Base-by-base conservation (phyloP, 2,797 vertebrate genomes). In the Centroberyx gerrardi region DNA sequence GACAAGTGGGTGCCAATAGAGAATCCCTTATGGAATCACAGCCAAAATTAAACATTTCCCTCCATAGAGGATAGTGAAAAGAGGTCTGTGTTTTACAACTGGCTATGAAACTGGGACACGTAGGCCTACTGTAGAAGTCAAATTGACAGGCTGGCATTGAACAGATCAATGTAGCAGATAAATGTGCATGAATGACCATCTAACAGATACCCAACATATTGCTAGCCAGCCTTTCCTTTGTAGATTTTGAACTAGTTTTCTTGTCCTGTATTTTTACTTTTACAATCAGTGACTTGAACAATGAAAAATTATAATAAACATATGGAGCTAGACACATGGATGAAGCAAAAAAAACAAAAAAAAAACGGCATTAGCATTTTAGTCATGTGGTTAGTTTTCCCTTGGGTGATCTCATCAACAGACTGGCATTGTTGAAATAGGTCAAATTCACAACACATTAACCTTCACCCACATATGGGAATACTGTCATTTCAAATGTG, bases 31-130 rank as follows among this genome's bases (percentile, higher is more conserved):
- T 79, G 76, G 79, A 89, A 82, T 82, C 66, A 86, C 65, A 76
- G 66, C 65, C 78, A 15, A 73, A 88, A 90, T 94, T 88, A 90
- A 87, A 90, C 81, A 76, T 85, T 76, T 76, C 70, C 80, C 68
- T 81, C 93, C 73, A 68, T 4, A 44, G 90, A 88, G 85, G 72
- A 69, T 54, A 28, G 65, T 61, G 67, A 89, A 94, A 90, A 74
- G 85, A 91, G 86, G 88, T 75, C 83, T 84, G 63, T 67, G 69
- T 81, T 86, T 83, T 84, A 86, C 74, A 68, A 67, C 71, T 87
- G 78, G 59, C 79, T 62, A 66, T 89, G 74, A 87, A 94, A 93
- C 77, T 92, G 84, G 93, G 92, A 84, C 93, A 91, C 81, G 72
- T 55, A 42, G 58, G 69, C 61, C 18, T 46, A 15, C 54, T 78